Evolutionary conservation across 2,797 vertebrate species (phyloP), one percentile per base, ranked within the genome.

Genomic region (Gadopsis bispinosus): DNA sequence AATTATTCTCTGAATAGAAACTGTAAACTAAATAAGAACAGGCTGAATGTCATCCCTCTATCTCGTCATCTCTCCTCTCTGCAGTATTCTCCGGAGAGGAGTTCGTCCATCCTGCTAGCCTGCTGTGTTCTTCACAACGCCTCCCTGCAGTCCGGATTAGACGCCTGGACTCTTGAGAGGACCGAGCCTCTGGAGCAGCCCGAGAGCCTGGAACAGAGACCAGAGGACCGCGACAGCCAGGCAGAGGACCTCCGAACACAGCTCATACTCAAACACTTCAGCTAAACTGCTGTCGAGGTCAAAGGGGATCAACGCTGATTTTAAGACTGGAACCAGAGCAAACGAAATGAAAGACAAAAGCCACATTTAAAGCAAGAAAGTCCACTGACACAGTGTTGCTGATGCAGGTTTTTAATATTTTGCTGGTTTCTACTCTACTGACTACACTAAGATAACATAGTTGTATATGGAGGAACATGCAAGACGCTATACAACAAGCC

Each of bases 61-160:
- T 26, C 26, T 26, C 26, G 1, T 50, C 35, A 7, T 22, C 16
- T 60, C 33, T 35, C 17, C n/a, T 69, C n/a, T 73, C n/a, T 56
- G 2, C 95, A 99, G 91, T 99, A 99, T 78, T 98, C 97, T 20
- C 98, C 97, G 1, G 97, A 98, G 84, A 98, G 97, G 88, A 98
- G 97, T 79, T 96, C 97, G 0, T 95, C 97, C 89, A 99, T 99
- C 72, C 93, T 99, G 79, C 90, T 97, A 88, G 98, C 98, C 62
- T 99, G 98, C 83, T 99, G 98, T 0, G 97, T 99, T 45, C 96
- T 99, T 41, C 98, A 99, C 86, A 99, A 99, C 63, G 96, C 97
- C 80, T 97, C 97, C 1, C 91, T 99, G 73, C 95, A 98, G 65
- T 97, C 96, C 0, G 97, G 97, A 47, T 90, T 99, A 81, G 97